Evolutionary conservation across 2,888 invertebrate species (phyloP).

Genomic region (Oegoconia quadripuncta): DNA sequence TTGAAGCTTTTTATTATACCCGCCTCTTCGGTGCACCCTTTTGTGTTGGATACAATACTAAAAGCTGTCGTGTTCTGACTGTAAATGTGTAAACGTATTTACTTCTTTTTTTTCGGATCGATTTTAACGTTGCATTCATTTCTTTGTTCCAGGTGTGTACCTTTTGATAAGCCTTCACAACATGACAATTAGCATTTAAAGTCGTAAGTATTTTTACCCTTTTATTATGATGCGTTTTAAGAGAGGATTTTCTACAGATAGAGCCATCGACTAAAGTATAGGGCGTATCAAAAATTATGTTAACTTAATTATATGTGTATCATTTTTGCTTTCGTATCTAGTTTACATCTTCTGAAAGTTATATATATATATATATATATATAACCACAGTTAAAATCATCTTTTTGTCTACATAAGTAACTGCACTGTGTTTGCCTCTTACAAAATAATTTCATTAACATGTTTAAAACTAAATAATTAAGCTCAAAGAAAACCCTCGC

Average conservation of each 20-base stretch:
- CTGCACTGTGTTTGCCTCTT: too few relatives aligned
- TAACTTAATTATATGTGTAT: too few relatives aligned
- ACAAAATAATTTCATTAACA: too few relatives aligned
- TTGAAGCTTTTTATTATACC: conserved; percentile 55
- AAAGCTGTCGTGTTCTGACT: conserved; percentile 40
- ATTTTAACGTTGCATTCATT: conserved; percentile 24
- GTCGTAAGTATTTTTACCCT: neutral
- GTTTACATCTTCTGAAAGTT: too few relatives aligned
- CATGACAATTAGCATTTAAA: neutral
- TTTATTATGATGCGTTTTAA: neutral
- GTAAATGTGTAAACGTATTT: conserved; percentile 44
- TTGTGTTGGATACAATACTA: conserved; percentile 44
- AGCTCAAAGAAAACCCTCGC: too few relatives aligned
- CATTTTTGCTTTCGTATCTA: too few relatives aligned
- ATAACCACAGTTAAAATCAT: too few relatives aligned
- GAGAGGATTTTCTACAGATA: neutral
- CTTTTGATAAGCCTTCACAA: conserved; percentile 7
- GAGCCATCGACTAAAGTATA: neutral
- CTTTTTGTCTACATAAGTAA: too few relatives aligned
- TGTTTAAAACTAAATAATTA: too few relatives aligned
- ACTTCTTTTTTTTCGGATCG: conserved; percentile 25
- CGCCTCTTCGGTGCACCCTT: conserved; percentile 42
- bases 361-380: too few relatives aligned
- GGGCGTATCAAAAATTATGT: too few relatives aligned
- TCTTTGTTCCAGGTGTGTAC: conserved; percentile 65